phyloP scores from a whole-genome alignment of 2,888 invertebrate genomes.

The Heliconius hortense region DNA sequence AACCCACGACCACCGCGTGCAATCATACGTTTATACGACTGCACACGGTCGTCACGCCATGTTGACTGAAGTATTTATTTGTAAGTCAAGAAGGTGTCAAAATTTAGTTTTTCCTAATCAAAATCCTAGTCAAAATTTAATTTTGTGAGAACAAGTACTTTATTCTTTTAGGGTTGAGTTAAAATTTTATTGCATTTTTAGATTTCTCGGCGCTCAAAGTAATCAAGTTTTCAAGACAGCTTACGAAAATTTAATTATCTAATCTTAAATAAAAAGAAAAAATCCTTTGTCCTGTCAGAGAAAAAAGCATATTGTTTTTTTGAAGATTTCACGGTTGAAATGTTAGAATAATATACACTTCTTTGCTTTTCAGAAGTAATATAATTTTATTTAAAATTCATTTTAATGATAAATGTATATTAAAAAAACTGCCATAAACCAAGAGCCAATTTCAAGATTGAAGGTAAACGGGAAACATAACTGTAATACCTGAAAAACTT shows the following conservation, averaged over 20 bases:
- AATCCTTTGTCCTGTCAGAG: not conserved
- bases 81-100: not conserved
- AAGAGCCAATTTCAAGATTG: too few species aligned
- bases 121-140: too few species aligned
- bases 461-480: too few species aligned
- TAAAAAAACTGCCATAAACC: too few species aligned
- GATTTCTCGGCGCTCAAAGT: slow-evolving; percentile 12
- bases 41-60: too few species aligned
- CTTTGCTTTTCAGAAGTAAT: not conserved
- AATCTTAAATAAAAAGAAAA: not conserved
- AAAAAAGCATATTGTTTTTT: slow-evolving; percentile 16
- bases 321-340: slow-evolving; percentile 3
- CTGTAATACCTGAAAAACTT: too few species aligned
- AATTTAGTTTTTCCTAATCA: not conserved
- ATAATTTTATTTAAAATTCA: not conserved
- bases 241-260: slow-evolving; percentile 17
- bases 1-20: too few species aligned
- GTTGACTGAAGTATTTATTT: too few species aligned
- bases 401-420: not conserved
- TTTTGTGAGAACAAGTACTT: not conserved
- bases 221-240: slow-evolving; percentile 26
- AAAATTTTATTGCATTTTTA: slow-evolving; percentile 27
- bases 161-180: slow-evolving; percentile 12
- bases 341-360: not conserved
- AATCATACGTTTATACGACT: too few species aligned